phyloP scores from a whole-genome alignment of 2,113 vertebrate genomes.

The Zonotrichia leucophrys region DNA sequence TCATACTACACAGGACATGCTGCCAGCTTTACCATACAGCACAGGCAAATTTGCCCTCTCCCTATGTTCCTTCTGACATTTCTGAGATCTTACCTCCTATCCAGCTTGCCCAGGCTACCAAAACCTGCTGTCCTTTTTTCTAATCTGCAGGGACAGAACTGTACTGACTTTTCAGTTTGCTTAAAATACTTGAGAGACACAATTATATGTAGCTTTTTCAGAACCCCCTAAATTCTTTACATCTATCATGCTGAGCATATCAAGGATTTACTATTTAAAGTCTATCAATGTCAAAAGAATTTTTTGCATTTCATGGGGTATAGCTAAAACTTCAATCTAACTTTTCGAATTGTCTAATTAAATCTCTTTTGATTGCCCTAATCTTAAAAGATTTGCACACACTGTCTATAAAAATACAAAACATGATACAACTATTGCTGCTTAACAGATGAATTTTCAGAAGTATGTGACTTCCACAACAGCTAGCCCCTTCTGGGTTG shows the following conservation, averaged over 20 bases:
- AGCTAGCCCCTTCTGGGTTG: background rate
- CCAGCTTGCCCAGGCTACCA: background rate
- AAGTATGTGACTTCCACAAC: background rate
- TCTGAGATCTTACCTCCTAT: background rate
- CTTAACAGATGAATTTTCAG: background rate
- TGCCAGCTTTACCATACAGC: background rate
- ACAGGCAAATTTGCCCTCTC: background rate
- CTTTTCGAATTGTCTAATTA: background rate
- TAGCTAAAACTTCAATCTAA: background rate
- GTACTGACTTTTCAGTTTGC: background rate
- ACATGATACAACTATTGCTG: background rate
- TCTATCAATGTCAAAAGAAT: background rate
- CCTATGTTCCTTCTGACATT: background rate
- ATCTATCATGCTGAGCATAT: background rate
- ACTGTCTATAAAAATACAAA: background rate
- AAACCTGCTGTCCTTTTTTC: background rate
- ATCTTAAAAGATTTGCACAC: background rate
- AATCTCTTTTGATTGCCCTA: background rate
- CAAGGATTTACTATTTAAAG: background rate
- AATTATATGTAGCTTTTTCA: background rate
- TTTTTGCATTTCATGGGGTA: background rate
- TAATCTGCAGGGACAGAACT: background rate
- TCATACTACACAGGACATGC: background rate
- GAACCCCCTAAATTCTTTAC: background rate
- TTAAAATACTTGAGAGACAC: background rate